Evolutionary conservation across 1,140 invertebrate genomes (phyloP), one percentile per base, ranked within the genome.

Genomic region (Anadara kagoshimensis): DNA sequence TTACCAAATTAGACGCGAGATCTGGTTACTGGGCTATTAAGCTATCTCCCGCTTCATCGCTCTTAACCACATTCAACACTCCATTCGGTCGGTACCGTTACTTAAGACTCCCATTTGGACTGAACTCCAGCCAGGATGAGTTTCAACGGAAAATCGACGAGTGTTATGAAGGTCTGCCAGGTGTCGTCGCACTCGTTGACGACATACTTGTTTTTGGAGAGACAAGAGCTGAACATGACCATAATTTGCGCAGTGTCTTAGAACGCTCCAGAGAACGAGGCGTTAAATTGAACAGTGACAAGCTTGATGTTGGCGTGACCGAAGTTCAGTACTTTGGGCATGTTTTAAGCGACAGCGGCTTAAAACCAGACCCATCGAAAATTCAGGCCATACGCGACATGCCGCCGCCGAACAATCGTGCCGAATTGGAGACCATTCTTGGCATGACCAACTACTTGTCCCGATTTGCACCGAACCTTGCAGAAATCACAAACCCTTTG

Each of bases 21-120:
- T 56, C 51, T 51, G 89, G 88, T 11, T 69, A 69, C 51, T 74
- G 85, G 83, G 85, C 90, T 69, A 79, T 91, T 0, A 80, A 79
- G 20, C 74, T 92, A 41, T 69, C 75, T 51, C 72, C 88, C 41
- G 75, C 88, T 56, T 86, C 82, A 11, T 75, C 69, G 0, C 49
- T 45, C 0, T 63, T 82, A 0, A 81, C 78, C 7, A 86, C 82
- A 1, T 87, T 86, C 53, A 83, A 77, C 20, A 80, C 83, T 4
- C 86, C 83, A 26, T 85, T 83, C 78, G 87, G 88, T n/a, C 59
- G 80, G 36, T 90, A 86, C 68, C 71, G 79, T 36, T 90, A 78
- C 53, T 22, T 75, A 0, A 47, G 86, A 57, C 74, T 89, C 61
- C 87, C 88, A 11, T 87, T 86, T 75, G 87, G 88, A 14, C 45